phyloP scores from a whole-genome alignment of 2,797 vertebrate species.

The Todus mexicanus region DNA sequence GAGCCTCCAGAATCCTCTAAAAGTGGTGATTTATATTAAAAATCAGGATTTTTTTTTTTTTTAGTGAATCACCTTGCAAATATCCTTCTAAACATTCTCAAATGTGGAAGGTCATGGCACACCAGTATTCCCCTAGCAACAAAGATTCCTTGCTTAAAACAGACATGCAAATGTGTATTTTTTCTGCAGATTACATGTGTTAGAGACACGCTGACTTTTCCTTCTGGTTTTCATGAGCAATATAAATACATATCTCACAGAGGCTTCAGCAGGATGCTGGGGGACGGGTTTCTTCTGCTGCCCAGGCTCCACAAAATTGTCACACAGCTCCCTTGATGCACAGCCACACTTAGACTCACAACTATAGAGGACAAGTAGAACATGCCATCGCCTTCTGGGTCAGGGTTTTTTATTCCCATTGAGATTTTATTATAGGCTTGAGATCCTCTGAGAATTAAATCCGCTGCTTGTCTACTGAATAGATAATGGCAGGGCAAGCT shows the following conservation, averaged over 20 bases:
- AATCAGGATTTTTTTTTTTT: background rate
- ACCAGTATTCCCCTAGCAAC: background rate
- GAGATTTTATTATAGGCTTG: conserved; percentile 42
- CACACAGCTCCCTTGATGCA: background rate
- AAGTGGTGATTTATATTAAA: background rate
- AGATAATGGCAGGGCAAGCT: conserved; percentile 44
- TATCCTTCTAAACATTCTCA: background rate
- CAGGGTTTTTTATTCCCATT: conserved; percentile 30
- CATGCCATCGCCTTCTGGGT: background rate
- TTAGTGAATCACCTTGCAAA: background rate
- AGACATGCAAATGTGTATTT: conserved; percentile 10
- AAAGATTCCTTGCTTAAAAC: background rate
- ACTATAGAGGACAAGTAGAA: conserved; percentile 9
- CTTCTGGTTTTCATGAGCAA: conserved; percentile 40
- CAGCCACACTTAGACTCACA: background rate
- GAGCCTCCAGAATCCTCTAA: background rate
- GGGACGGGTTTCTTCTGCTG: background rate
- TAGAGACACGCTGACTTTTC: conserved; percentile 3
- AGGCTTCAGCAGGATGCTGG: background rate
- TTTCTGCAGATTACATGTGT: conserved; percentile 9
- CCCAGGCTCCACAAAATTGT: background rate
- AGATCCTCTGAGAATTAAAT: conserved; percentile 48
- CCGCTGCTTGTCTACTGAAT: conserved; percentile 4
- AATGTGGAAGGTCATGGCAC: background rate
- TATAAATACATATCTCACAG: background rate